Evolutionary conservation across 2,113 vertebrate species (phyloP), one percentile per base, ranked within the genome.

Genomic region (Triplophysa dalaica): DNA sequence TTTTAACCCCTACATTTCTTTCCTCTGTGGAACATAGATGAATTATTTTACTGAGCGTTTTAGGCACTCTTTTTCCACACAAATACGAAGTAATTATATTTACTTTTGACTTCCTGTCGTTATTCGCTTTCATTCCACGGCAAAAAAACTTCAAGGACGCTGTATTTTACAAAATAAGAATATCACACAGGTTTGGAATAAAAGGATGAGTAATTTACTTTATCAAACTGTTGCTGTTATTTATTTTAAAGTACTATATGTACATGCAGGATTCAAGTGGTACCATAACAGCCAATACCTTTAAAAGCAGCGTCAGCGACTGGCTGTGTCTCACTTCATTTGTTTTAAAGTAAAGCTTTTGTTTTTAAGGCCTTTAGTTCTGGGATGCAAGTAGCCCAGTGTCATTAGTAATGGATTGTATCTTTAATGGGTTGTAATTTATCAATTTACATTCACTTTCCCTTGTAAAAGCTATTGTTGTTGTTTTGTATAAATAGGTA

Each of bases 381-480:
- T 48, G 5, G 16, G 16, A 1, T 1, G 17, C 58, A 62, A 63
- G 72, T 75, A 17, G 58, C 58, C 48, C 41, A 4, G 58, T 74
- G 70, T 61, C 54, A 43, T 63, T 63, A 63, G 41, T 45, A 75
- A 48, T 45, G 73, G 38, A 75, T 63, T 48, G 73, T 63, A 75
- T 75, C 21, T 48, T 75, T 75, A 75, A 63, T 75, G 21, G 58
- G 13, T 63, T 50, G 60, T 75, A 75, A 63, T 75, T 75, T 48
- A 75, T 75, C 41, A 63, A 48, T 75, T 74, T 75, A 63, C 58
- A 29, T 75, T 48, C 70, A 41, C 29, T 33, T n/a, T 74, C 38
- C 38, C 38, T 75, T 63, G 73, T 63, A 75, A 75, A 63, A 29
- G 58, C 14, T 63, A 43, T 75, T 63, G 70, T 61, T 74, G 70